These are phyloP conservation scores for Corythoichthys intestinalis DNA, from an alignment of 2,113 vertebrate species.

Conservation along the genomic window DNA sequence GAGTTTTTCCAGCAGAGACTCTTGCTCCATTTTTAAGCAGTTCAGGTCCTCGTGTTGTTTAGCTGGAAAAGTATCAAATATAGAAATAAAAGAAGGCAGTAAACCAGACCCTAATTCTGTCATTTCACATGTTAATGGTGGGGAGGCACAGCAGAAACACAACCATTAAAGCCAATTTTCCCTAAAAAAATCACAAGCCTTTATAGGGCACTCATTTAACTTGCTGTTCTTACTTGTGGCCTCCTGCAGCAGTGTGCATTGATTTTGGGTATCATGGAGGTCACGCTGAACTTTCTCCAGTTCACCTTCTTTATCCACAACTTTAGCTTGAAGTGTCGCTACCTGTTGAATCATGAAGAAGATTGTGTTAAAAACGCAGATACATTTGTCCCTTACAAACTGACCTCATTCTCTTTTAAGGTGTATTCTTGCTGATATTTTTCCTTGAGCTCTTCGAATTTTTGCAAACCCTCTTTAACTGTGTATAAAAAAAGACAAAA, in stretches of 20 bases:
- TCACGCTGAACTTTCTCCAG: constrained; percentile 69
- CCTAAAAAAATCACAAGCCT: background rate
- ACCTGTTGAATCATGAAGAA: constrained; percentile 66
- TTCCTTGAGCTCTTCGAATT: constrained; percentile 75
- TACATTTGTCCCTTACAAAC: constrained; percentile 13
- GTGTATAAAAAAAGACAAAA: constrained; percentile 22
- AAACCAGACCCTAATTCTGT: background rate
- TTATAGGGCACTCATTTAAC: background rate
- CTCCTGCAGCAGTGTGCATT: constrained; percentile 72
- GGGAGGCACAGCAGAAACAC: background rate
- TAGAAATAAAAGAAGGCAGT: background rate
- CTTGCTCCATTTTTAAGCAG: constrained; percentile 67
- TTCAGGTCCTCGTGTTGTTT: constrained; percentile 72
- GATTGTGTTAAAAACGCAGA: background rate
- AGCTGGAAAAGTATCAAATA: constrained; percentile 62
- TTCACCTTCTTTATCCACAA: constrained; percentile 72
- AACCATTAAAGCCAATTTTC: background rate
- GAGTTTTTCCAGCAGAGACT: constrained; percentile 73
- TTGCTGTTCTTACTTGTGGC: constrained; percentile 75
- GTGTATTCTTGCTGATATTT: constrained; percentile 72
- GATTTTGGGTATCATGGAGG: constrained; percentile 72
- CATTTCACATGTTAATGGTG: background rate
- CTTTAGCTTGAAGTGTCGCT: constrained; percentile 66
- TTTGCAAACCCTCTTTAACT: constrained; percentile 83
- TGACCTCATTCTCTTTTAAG: constrained; percentile 82